A percentile compares a stretch with the other conserved stretches of the same genome.
Evolutionary conservation across 2,113 vertebrate species (phyloP).

Genomic region (Rhabdomys dilectus): DNA sequence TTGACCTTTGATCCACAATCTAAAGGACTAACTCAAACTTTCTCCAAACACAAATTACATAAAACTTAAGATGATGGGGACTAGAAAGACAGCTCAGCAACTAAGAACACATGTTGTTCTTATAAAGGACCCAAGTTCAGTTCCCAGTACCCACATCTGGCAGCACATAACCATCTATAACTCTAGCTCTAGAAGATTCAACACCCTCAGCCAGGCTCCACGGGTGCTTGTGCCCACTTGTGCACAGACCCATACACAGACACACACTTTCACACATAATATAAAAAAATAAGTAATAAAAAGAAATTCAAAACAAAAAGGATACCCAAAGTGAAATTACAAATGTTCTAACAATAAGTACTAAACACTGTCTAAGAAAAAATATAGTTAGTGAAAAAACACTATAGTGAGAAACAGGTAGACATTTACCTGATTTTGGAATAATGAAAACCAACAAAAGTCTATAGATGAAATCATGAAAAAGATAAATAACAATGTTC

Average conservation of each 20-base stretch:
- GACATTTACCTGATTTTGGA: background rate
- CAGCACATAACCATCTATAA: background rate
- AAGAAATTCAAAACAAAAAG: background rate
- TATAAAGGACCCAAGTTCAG: no score
- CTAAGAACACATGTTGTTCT: background rate
- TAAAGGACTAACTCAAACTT: background rate
- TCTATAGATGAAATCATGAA: background rate
- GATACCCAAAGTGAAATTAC: background rate
- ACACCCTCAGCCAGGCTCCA: background rate
- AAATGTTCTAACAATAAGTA: background rate
- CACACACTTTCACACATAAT: background rate
- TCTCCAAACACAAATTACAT: background rate
- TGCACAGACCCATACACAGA: background rate
- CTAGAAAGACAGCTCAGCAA: background rate
- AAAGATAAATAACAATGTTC: background rate
- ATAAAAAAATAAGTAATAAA: background rate
- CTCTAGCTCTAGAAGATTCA: background rate
- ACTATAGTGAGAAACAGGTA: background rate
- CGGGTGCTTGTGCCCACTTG: background rate
- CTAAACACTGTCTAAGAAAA: background rate
- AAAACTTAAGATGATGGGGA: background rate
- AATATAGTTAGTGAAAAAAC: background rate
- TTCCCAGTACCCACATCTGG: background rate
- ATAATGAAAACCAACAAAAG: background rate
- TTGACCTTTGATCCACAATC: background rate